Evolutionary conservation across 2,888 invertebrate species (phyloP), one percentile per base, ranked within the genome.

Genomic region (Leptothorax acervorum): DNA sequence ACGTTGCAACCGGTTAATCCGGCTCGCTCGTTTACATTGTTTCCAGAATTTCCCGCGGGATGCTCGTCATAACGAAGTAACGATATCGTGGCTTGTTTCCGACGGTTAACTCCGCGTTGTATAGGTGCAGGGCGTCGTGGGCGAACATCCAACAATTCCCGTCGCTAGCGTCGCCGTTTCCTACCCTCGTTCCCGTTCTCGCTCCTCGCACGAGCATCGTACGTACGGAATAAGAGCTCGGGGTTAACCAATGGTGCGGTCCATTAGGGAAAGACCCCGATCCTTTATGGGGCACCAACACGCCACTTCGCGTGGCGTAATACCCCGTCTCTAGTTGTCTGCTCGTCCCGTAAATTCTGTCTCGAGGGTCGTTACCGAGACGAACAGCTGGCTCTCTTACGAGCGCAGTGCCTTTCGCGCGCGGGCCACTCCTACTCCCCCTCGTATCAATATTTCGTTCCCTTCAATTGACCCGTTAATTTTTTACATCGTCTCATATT

Each of bases 261-360:
- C 76, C 85, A 83, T 84, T 87, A 84, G 74, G 86, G 82, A 39
- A 18, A 66, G 60, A 68, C 48, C 31, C 48, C 39, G 63, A 55
- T 57, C 76, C 83, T 85, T 86, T 83, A 87, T 82, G 76, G 76
- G 66, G 39, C 62, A 84, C 71, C 84, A 57, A 78, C 85, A 84
- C 57, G 85, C 81, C 62, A 88, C 55, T 74, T 83, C 71, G 87
- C 78, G 78, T 83, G 83, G 68, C 45, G 62, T 85, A 88, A 87
- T 88, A 85, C 82, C 82, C 70, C 75, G 12, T 85, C 60, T 73
- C 31, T 45, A 73, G 78, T 81, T 83, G 53, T 83, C 70, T 53
- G 71, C 55, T 78, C 48, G 66, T 71, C 62, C 45, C 76, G 65
- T 85, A 86, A 86, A 85, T 76, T 76, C 48, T 71, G 15, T 65